phyloP scores from a whole-genome alignment of 2,888 invertebrate species.

The Hypercompe scribonia region DNA sequence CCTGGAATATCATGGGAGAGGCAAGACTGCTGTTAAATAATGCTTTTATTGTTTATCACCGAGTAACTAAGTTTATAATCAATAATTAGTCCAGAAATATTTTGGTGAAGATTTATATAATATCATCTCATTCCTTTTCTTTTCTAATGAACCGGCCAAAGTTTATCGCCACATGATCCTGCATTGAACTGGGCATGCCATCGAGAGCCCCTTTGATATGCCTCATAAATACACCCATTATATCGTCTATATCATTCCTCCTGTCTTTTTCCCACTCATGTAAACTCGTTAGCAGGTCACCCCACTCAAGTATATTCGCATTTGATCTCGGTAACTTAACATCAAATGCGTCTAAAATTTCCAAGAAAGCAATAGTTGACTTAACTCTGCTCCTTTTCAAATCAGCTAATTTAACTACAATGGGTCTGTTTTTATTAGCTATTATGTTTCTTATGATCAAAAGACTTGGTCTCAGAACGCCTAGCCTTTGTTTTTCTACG shows the following conservation, averaged over 20 bases:
- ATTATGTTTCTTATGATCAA: slow-evolving; percentile 11
- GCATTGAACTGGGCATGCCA: slow-evolving; percentile 3
- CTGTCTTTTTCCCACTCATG: not conserved
- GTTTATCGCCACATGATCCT: not conserved
- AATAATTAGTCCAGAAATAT: not conserved
- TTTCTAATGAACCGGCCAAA: not conserved
- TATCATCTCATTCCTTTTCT: not conserved
- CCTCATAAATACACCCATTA: not conserved
- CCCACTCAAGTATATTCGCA: slow-evolving; percentile 7
- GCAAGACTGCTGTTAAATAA: too few relatives aligned
- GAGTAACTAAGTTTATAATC: too few relatives aligned
- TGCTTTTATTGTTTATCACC: too few relatives aligned
- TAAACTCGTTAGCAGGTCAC: not conserved
- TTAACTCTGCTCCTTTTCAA: not conserved
- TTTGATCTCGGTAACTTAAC: slow-evolving; percentile 3
- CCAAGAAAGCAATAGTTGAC: slow-evolving; percentile 6
- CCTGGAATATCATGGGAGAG: too few relatives aligned
- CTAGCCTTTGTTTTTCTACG: not conserved
- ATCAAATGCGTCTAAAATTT: slow-evolving; percentile 14
- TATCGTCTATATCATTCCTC: slow-evolving; percentile 5
- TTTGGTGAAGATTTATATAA: not conserved
- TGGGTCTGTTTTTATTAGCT: slow-evolving; percentile 8
- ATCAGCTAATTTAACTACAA: not conserved
- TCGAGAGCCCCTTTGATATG: slow-evolving; percentile 5
- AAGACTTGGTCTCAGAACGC: not conserved